Evolutionary conservation across 1,140 invertebrate genomes (phyloP), one percentile per base, ranked within the genome.

Genomic region (Elymnias hypermnestra): DNA sequence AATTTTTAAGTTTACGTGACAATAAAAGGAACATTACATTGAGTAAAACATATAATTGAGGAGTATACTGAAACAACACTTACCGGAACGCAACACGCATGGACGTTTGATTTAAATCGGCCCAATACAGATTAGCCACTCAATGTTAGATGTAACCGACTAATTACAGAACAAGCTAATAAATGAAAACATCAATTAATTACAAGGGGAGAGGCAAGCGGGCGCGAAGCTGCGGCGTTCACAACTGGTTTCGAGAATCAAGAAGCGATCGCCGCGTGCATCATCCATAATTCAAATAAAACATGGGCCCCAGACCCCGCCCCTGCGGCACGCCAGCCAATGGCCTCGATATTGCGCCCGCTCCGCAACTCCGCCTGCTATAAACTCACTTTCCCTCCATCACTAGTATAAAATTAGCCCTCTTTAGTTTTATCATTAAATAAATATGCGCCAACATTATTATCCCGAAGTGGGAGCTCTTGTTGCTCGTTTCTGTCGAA

Each of bases 241-340:
- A 59, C 77, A 84, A 83, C 77, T 82, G 77, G 77, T 82, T 78
- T 75, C 25, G 52, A 63, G 58, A 65, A 57, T 75, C 28, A 53
- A 65, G 58, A 65, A 57, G 48, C 70, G 63, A 66, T 64, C 67
- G 63, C 54, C 63, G 65, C 62, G 50, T 66, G 68, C 51, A 63
- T 84, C 76, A 83, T 83, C 78, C 76, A 83, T 84, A 79, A 84
- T 81, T 81, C 77, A 81, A 82, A 83, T 73, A 82, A 68, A 83
- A 82, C 73, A 84, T 82, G 79, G 78, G 74, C 41, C 62, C 74
- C 69, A 66, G 57, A 74, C 77, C 50, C 67, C 77, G 81, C 81
- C 81, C 81, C 74, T 74, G 77, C 35, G 63, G 58, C 51, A 75
- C 65, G 65, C 63, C 69, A 61, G 63, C 81, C 77, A 82, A 82